A percentile compares a stretch with the other conserved stretches of the same genome.
phyloP scores from a whole-genome alignment of 2,113 vertebrate genomes.

The Trochalopteron elliotii region DNA sequence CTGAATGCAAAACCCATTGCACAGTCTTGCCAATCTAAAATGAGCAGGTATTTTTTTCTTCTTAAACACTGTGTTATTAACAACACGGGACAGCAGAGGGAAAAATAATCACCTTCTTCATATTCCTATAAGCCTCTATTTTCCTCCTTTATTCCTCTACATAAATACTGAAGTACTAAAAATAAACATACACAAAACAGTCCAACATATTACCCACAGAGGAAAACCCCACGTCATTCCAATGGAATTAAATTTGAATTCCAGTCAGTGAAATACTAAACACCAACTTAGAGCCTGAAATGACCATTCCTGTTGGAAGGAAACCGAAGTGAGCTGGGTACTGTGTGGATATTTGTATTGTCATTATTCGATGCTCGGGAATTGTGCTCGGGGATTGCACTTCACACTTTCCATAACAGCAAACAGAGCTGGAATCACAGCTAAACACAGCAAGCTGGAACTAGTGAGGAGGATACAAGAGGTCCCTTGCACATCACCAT shows the following conservation, averaged over 20 bases:
- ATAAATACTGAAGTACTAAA: neutral
- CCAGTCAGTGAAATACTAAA: neutral
- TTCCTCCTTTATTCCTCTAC: neutral
- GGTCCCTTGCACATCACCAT: rapidly evolving
- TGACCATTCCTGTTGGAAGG: neutral
- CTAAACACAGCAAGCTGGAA: neutral
- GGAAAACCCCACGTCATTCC: neutral
- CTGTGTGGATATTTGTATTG: neutral
- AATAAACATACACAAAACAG: neutral
- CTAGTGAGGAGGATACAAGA: neutral
- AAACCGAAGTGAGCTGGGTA: neutral
- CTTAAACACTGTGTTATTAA: neutral
- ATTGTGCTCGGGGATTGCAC: neutral
- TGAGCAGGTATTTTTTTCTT: neutral
- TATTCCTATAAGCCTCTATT: neutral
- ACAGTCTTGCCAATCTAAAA: neutral
- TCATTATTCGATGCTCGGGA: rapidly evolving
- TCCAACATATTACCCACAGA: neutral
- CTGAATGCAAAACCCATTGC: neutral
- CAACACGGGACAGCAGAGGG: neutral
- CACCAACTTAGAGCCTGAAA: neutral
- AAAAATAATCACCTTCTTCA: neutral
- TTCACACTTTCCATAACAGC: neutral
- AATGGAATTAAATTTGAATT: neutral
- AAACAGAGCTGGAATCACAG: neutral